Percentiles rank a stretch among this genome's conserved stretches.
Evolutionary conservation across 2,888 invertebrate genomes (phyloP).

Genomic region (Calephelis perditalis): DNA sequence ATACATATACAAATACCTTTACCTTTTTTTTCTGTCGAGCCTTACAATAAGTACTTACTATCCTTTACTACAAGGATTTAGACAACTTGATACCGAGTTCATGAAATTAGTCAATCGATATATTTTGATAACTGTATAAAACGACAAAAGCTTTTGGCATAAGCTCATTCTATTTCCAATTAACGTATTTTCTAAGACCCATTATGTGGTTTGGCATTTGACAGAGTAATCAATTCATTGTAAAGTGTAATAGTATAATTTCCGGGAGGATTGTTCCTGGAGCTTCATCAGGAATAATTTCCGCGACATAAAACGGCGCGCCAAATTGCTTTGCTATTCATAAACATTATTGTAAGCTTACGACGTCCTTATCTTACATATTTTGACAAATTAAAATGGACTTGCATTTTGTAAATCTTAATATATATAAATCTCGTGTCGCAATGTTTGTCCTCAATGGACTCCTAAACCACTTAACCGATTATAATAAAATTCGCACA

Average conservation of each 20-base stretch:
- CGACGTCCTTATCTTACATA: not conserved
- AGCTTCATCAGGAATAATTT: conserved; percentile 27
- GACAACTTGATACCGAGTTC: too few relatives aligned
- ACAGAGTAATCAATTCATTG: conserved; percentile 4
- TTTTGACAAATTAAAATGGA: not conserved
- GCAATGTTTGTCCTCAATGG: too few relatives aligned
- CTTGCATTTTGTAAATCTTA: not conserved
- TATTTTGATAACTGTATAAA: too few relatives aligned
- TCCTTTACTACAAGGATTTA: too few relatives aligned
- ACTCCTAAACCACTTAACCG: too few relatives aligned
- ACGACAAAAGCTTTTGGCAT: not conserved
- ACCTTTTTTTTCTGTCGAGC: too few relatives aligned
- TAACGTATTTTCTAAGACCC: conserved; percentile 6
- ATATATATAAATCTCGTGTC: too few relatives aligned
- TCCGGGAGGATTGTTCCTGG: conserved; percentile 25
- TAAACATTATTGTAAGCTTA: conserved; percentile 1
- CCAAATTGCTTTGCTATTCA: conserved; percentile 37
- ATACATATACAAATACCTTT: too few relatives aligned
- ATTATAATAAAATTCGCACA: too few relatives aligned
- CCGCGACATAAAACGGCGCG: conserved; percentile 28
- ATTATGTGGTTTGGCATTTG: conserved; percentile 2
- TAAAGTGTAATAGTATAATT: conserved; percentile 19
- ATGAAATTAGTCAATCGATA: too few relatives aligned
- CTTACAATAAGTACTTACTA: too few relatives aligned
- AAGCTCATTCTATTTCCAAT: not conserved